Percentiles rank a stretch among this genome's conserved stretches.
Conservation (phyloP, 2,888 invertebrate species). For the Dorcus hopei region DNA sequence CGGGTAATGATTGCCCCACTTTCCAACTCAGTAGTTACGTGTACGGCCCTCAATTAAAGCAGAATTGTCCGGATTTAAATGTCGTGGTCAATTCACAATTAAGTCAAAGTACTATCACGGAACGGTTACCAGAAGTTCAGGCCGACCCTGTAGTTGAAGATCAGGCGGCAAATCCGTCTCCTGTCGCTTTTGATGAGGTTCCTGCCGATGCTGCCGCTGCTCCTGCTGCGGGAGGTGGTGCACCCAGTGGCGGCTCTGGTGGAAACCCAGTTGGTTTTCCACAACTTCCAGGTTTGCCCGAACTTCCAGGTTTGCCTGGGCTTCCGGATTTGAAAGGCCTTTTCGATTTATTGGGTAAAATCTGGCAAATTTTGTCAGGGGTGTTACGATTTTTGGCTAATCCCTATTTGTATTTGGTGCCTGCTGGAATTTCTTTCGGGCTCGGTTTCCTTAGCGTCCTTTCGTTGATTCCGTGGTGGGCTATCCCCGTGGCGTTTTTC, state of each 20-base stretch:
- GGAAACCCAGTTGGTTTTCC: constrained; percentile 10
- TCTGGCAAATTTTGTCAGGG: constrained; percentile 12
- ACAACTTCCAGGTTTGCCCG: constrained; percentile 31
- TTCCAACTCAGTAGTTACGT: constrained; percentile 48
- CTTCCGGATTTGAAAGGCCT: constrained; percentile 38
- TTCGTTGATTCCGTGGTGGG: constrained; percentile 51
- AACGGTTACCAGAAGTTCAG: constrained; percentile 42
- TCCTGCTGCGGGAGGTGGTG: constrained; percentile 2
- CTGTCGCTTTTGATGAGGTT: constrained; percentile 32
- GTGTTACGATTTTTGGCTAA: constrained; percentile 30
- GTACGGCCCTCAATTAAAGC: constrained; percentile 20
- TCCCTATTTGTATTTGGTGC: constrained; percentile 58
- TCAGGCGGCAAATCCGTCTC: constrained; percentile 42
- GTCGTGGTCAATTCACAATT: constrained; percentile 69
- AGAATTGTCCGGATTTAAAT: constrained; percentile 65
- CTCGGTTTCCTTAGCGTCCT: constrained; percentile 61
- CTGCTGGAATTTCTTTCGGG: constrained; percentile 60
- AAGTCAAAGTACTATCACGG: constrained; percentile 51
- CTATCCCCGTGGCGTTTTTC: constrained; percentile 16
- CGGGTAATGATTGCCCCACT: constrained; percentile 50
- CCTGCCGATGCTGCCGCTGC: constrained; percentile 13
- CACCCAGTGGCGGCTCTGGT: constrained; percentile 17
- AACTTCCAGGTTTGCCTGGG: constrained; percentile 28
- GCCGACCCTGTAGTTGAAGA: constrained; percentile 36
- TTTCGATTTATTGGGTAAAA: constrained; percentile 28